Evolutionary conservation across 2,113 vertebrate species (phyloP).

Genomic region (Indicator indicator): DNA sequence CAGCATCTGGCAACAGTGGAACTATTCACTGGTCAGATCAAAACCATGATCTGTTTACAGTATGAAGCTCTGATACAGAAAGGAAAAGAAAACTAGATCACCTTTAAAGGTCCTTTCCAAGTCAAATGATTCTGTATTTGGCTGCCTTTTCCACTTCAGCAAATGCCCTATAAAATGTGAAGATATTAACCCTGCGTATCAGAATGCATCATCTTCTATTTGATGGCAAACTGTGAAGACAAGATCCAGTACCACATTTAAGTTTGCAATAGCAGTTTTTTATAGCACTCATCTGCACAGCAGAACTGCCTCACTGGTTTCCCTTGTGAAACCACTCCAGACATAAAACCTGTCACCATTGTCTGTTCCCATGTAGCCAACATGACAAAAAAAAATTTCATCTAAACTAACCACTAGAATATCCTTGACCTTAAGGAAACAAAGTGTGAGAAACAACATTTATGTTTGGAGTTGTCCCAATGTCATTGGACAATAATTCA

Average conservation of each 20-base stretch:
- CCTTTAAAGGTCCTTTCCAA: neutral
- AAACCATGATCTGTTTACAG: neutral
- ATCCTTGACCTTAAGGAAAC: neutral
- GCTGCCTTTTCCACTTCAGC: neutral
- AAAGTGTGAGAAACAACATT: neutral
- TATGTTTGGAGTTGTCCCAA: neutral
- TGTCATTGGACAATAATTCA: neutral
- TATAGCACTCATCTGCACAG: neutral
- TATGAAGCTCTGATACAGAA: neutral
- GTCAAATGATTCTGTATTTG: neutral
- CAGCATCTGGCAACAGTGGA: neutral
- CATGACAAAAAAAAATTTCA: neutral
- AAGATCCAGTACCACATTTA: neutral
- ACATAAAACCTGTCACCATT: neutral
- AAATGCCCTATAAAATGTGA: neutral
- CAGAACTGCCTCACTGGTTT: neutral
- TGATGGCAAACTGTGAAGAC: slow-evolving; percentile 6
- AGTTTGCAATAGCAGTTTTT: slow-evolving; percentile 11
- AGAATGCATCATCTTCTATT: neutral
- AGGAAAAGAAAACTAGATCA: neutral
- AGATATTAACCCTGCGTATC: neutral
- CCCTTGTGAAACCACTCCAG: neutral
- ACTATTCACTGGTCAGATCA: neutral
- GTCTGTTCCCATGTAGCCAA: neutral
- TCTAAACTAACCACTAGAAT: neutral